phyloP scores from a whole-genome alignment of 1,140 invertebrate genomes.

The Conus ventricosus region DNA sequence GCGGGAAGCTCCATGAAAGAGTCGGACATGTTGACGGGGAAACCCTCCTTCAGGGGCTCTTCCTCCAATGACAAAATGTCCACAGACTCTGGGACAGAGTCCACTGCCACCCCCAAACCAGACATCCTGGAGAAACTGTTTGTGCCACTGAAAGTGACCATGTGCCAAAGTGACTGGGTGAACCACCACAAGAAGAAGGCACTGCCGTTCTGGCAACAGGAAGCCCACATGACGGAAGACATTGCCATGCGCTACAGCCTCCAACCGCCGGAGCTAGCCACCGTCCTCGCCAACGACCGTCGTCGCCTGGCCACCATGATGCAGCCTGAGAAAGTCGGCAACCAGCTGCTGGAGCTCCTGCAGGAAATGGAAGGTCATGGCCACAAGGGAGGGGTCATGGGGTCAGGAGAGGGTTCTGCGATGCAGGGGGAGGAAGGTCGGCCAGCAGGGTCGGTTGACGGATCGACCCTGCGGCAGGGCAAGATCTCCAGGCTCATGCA shows the following conservation, averaged over 20 bases:
- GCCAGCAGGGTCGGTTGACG: background rate
- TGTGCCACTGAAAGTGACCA: slow-evolving; percentile 44
- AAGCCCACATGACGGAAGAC: slow-evolving; percentile 45
- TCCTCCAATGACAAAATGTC: slow-evolving; percentile 43
- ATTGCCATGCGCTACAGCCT: slow-evolving; percentile 54
- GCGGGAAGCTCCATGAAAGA: slow-evolving; percentile 62
- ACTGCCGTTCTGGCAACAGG: slow-evolving; percentile 46
- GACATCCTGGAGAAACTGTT: slow-evolving; percentile 49
- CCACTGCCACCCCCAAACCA: background rate
- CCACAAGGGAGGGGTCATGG: background rate
- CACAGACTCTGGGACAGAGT: slow-evolving; percentile 31
- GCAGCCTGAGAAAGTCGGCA: slow-evolving; percentile 49
- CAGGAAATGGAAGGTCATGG: slow-evolving; percentile 37
- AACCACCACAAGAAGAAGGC: background rate
- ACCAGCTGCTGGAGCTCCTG: slow-evolving; percentile 51
- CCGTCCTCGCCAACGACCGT: slow-evolving; percentile 48
- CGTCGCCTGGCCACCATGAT: slow-evolving; percentile 41
- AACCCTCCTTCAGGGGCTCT: slow-evolving; percentile 24
- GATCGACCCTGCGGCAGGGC: background rate
- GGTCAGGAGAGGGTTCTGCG: too few species aligned
- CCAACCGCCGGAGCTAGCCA: slow-evolving; percentile 15
- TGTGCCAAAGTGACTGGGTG: background rate
- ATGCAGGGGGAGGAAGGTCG: too few species aligned
- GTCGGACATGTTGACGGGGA: slow-evolving; percentile 43
- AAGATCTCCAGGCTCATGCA: background rate